Base-by-base conservation (phyloP, 2,888 invertebrate species). In the Marasmarcha lunaedactyla region DNA sequence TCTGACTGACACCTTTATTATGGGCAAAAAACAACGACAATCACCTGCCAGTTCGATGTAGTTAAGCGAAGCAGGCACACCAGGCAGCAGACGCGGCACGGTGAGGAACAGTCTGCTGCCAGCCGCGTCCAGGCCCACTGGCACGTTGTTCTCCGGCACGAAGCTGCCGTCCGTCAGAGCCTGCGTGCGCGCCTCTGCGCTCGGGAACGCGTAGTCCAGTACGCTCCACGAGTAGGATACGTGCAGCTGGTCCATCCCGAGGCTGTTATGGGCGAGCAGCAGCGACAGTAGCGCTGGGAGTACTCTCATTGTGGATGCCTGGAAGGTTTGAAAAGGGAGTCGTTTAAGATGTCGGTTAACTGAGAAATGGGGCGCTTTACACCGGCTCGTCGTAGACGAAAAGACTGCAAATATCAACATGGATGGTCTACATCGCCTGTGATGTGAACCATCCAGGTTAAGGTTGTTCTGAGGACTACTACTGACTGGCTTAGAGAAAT, bases 161-260 rank as follows among this genome's bases (percentile, higher is more conserved):
- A 89, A 92, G 44, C 76, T 73, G 46, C 85, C 84, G 37, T 70
- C 77, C 20, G 81, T 76, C 33, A 90, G 71, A 13, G 90, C 90
- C 38, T 85, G 73, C 57, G 84, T 81, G 40, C 88, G 71, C 2
- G 76, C 85, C 5, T 85, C 85, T 1, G 84, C 69, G 25, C 59
- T 83, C 2, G 86, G 85, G 71, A 87, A 92, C 44, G 87, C 86
- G 63, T 86, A 92, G 61, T 91, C 90, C 37, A 92, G 71, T 64
- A 88, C 87, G 51, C 87, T 89, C 92, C 92, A 92, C 57, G 91
- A 87, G 65, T 88, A 91, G 37, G 86, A 83, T 36, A 90, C 88
- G 49, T 86, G 85, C 40, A 91, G 78, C 72, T 89, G 89, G 59
- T 90, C 89, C 78, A 88, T 89, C 49, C 85, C 78, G 25, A 54